phyloP scores from a whole-genome alignment of 2,113 vertebrate genomes.

The Aepyceros melampus region DNA sequence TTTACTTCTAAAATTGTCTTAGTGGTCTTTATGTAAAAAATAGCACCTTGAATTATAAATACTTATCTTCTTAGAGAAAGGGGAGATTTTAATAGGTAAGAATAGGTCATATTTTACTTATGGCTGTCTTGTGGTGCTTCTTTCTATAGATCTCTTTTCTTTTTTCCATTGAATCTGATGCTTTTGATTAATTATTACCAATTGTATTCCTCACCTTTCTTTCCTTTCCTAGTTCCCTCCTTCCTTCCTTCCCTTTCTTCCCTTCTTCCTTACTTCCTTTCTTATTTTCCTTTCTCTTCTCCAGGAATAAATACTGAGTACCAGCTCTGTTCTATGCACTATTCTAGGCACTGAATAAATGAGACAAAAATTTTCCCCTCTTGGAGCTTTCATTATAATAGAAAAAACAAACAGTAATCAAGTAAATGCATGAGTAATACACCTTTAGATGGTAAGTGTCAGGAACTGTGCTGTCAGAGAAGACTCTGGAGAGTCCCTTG shows the following conservation, averaged over 20 bases:
- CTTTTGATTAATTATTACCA: neutral
- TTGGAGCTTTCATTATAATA: neutral
- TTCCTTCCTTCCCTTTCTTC: rapidly evolving
- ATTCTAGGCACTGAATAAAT: neutral
- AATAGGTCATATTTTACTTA: neutral
- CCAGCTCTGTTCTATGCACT: neutral
- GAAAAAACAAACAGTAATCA: neutral
- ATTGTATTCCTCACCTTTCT: neutral
- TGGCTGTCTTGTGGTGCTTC: neutral
- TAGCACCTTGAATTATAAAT: neutral
- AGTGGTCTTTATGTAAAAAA: neutral
- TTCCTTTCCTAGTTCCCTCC: neutral
- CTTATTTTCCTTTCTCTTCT: neutral
- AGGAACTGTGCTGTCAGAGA: neutral
- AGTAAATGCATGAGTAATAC: neutral
- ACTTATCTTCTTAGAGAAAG: neutral
- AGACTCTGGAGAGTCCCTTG: neutral
- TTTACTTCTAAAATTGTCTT: conserved; percentile 12
- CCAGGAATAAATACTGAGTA: neutral
- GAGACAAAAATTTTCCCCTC: neutral
- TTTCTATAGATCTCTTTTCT: neutral
- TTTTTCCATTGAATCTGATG: neutral
- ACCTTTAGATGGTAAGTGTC: neutral
- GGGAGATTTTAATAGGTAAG: neutral
- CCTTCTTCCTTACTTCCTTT: neutral